phyloP scores from a whole-genome alignment of 2,797 vertebrate species.

The Aratinga solstitialis region DNA sequence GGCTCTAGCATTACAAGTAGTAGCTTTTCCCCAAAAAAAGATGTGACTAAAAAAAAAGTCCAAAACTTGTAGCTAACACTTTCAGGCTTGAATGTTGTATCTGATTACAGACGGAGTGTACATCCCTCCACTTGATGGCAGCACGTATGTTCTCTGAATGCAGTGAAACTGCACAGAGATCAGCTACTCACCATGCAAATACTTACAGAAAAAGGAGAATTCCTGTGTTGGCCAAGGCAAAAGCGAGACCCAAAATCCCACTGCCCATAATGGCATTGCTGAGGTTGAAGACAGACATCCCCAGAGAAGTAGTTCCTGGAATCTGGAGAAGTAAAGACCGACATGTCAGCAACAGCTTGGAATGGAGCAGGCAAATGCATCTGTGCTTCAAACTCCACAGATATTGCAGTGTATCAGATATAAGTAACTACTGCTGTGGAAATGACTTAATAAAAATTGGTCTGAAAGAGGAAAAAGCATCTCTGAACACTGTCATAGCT shows the following conservation, averaged over 20 bases:
- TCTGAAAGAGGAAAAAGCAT: not conserved
- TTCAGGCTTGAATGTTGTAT: not conserved
- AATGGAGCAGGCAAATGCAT: not conserved
- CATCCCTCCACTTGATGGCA: not conserved
- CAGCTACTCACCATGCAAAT: not conserved
- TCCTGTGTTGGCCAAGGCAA: constrained; percentile 82
- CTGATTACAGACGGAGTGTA: not conserved
- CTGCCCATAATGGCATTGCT: constrained; percentile 85
- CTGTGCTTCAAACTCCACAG: not conserved
- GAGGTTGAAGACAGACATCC: constrained; percentile 83
- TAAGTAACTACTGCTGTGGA: not conserved
- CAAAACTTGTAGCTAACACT: not conserved
- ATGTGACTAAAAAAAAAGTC: not conserved
- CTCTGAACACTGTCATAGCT: not conserved
- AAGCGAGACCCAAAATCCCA: constrained; percentile 82
- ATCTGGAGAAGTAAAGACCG: constrained; percentile 65
- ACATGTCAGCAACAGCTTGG: not conserved
- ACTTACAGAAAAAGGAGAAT: constrained; percentile 84
- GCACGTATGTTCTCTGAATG: not conserved
- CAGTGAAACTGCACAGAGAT: not conserved
- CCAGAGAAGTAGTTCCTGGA: constrained; percentile 79
- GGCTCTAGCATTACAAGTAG: not conserved
- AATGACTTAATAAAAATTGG: not conserved
- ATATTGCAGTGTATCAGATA: not conserved
- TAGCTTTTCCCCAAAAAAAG: rapidly evolving